Percentiles rank a stretch among this genome's conserved stretches.
Conservation (phyloP, 1,140 invertebrate genomes). For the Polypedilum pembai region DNA sequence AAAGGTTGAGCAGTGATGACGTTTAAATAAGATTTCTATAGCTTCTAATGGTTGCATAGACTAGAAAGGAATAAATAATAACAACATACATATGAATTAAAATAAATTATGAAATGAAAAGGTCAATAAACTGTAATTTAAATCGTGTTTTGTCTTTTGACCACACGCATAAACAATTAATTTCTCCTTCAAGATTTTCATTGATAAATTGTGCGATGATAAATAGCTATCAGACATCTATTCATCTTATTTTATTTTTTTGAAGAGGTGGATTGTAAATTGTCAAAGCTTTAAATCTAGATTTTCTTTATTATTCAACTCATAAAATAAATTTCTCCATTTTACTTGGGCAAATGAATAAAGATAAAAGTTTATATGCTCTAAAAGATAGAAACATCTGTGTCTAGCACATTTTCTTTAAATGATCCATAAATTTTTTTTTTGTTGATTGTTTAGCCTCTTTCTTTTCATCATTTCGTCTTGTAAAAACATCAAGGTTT, state of each 20-base stretch:
- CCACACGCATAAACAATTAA: neutral
- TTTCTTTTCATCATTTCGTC: neutral
- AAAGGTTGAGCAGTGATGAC: too few relatives aligned
- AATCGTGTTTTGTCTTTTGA: neutral
- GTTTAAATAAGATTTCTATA: too few relatives aligned
- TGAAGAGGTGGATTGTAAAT: too few relatives aligned
- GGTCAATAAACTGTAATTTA: neutral
- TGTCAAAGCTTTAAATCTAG: too few relatives aligned
- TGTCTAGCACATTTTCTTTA: neutral
- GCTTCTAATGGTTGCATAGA: too few relatives aligned
- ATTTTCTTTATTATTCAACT: neutral
- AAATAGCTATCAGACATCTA: neutral
- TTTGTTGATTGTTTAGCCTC: constrained; percentile 18
- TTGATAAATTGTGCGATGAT: neutral
- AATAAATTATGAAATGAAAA: neutral
- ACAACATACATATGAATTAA: too few relatives aligned
- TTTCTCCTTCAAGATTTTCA: neutral
- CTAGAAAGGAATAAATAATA: neutral
- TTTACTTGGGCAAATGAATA: neutral
- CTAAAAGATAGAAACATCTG: neutral
- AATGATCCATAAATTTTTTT: constrained; percentile 14
- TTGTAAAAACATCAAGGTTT: neutral
- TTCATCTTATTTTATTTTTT: neutral
- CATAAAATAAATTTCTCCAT: constrained; percentile 1
- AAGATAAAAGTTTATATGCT: neutral